These are phyloP conservation scores for Minunthozetes semirufus DNA, from an alignment of 2,888 invertebrate genomes.

Conservation along the genomic window DNA sequence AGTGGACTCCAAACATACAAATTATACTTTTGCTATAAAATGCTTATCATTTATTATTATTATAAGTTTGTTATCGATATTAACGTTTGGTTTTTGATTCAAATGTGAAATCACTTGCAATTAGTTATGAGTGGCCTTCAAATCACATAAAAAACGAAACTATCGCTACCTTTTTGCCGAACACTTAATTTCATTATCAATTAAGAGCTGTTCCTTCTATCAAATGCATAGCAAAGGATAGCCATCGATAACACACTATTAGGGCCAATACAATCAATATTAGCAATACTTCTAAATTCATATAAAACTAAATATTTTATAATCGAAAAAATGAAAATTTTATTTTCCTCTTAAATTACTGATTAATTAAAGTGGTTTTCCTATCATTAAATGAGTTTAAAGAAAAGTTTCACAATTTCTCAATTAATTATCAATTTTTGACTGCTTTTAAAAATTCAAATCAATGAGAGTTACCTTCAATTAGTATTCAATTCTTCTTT, in stretches of 20 bases:
- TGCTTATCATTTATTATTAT: slow-evolving; percentile 8
- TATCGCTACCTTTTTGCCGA: slow-evolving; percentile 22
- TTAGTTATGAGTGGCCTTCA: slow-evolving; percentile 11
- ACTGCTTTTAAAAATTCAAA: too few species aligned
- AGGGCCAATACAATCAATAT: not conserved
- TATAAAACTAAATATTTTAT: too few species aligned
- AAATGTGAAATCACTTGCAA: slow-evolving; percentile 6
- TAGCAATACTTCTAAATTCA: too few species aligned
- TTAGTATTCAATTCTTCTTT: too few species aligned
- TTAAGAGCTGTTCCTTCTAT: not conserved
- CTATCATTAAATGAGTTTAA: too few species aligned
- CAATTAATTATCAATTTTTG: too few species aligned
- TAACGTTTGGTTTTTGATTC: not conserved
- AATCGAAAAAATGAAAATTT: too few species aligned
- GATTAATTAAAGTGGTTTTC: too few species aligned
- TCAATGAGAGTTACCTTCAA: too few species aligned
- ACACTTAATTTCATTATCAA: slow-evolving; percentile 21
- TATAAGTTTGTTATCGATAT: not conserved
- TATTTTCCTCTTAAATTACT: too few species aligned
- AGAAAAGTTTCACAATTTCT: too few species aligned
- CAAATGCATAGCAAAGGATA: not conserved
- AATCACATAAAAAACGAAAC: not conserved
- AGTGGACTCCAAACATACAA: not conserved
- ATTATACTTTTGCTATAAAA: not conserved
- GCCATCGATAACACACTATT: not conserved